Conservation (phyloP, 1,140 invertebrate genomes). For the Mylabris phalerata region DNA sequence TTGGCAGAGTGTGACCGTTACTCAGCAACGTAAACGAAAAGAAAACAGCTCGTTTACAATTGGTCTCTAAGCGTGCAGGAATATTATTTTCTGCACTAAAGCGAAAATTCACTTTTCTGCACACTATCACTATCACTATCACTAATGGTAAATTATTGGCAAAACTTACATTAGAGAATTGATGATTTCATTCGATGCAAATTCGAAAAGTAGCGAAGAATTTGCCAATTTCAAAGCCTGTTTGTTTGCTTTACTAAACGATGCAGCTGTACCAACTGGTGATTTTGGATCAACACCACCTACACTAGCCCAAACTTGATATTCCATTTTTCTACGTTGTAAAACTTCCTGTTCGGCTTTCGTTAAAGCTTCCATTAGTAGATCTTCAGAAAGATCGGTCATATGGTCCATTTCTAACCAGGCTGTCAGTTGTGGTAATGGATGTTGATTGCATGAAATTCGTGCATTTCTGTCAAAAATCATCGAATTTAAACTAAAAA, state of each 20-base stretch:
- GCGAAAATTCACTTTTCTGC: too few relatives aligned
- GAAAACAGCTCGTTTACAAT: too few relatives aligned
- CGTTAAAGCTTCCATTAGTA: slow-evolving; percentile 58
- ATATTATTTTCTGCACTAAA: too few relatives aligned
- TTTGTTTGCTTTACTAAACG: slow-evolving; percentile 80
- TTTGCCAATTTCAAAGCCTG: slow-evolving; percentile 76
- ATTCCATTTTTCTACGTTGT: slow-evolving; percentile 65
- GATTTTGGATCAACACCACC: slow-evolving; percentile 77
- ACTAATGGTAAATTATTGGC: too few relatives aligned
- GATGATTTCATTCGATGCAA: slow-evolving; percentile 77
- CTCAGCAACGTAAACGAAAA: too few relatives aligned
- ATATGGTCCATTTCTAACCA: slow-evolving; percentile 55
- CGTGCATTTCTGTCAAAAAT: slow-evolving; percentile 55
- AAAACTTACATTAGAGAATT: slow-evolving; percentile 55
- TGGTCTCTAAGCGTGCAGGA: too few relatives aligned
- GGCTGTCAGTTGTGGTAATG: slow-evolving; percentile 53
- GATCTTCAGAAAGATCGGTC: slow-evolving; percentile 46
- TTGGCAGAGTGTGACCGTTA: neutral
- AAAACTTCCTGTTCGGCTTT: slow-evolving; percentile 68
- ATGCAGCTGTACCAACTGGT: slow-evolving; percentile 75
- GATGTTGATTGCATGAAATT: slow-evolving; percentile 68
- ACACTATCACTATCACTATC: too few relatives aligned
- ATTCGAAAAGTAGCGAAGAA: slow-evolving; percentile 79
- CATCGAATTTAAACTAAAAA: neutral
- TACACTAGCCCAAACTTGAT: slow-evolving; percentile 67